A percentile compares a stretch with the other conserved stretches of the same genome.
Conservation (phyloP, 2,888 invertebrate species). For the Ormia ochracea region DNA sequence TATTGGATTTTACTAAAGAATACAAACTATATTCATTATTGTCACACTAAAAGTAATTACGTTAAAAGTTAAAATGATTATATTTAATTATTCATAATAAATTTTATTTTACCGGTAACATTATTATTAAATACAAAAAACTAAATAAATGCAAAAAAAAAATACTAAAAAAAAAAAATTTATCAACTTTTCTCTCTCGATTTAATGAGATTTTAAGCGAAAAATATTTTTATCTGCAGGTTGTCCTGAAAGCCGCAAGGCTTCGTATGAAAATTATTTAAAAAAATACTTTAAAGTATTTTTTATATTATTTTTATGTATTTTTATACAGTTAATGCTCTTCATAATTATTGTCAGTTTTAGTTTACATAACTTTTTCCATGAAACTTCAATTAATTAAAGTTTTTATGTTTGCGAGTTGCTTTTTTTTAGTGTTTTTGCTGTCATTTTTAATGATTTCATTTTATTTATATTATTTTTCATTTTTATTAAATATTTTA, state of each 20-base stretch:
- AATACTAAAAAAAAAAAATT: neutral
- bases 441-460: neutral
- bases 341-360: conserved; percentile 24
- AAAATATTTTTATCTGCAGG: neutral
- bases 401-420: neutral
- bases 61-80: conserved; percentile 46
- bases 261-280: no score
- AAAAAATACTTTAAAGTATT: neutral
- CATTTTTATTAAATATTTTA: conserved; percentile 7
- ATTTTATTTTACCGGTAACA: conserved; percentile 12
- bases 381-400: conserved; percentile 10
- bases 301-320: neutral
- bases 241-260: neutral
- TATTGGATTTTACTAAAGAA: neutral
- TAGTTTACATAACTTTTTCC: neutral
- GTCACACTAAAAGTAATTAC: conserved; percentile 51
- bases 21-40: conserved; percentile 17
- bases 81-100: conserved; percentile 50
- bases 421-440: neutral
- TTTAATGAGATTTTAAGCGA: neutral
- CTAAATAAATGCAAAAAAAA: neutral
- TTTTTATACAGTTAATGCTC: conserved; percentile 8
- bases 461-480: neutral
- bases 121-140: neutral
- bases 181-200: no score